Evolutionary conservation across 2,888 invertebrate genomes (phyloP), one percentile per base, ranked within the genome.

Genomic region (Fragum whitleyi): DNA sequence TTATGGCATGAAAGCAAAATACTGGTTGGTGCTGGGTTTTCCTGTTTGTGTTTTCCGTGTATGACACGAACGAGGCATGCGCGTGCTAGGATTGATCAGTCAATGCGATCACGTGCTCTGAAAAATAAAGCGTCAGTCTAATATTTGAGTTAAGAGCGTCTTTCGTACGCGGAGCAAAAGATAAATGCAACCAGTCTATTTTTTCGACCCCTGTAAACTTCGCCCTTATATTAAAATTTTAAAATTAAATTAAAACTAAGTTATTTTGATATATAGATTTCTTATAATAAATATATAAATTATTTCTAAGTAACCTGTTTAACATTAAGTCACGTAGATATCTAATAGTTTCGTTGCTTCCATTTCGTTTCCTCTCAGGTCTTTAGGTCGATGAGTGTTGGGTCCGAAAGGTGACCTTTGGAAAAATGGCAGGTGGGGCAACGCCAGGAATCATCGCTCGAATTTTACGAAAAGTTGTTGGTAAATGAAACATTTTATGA

Each of bases 401-500:
- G 2, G 57, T 7, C 23, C 57, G 57, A 3, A 3, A 23, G 57
- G 23, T 57, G 57, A 57, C 57, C 57, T 57, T 57, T n/a, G 21
- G 57, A n/a, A 57, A 57, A 57, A 57, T 57, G 57, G 57, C 57
- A 57, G 57, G 57, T 9, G 47, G 47, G 16, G 47, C 47, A 19
- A 47, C 47, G n/a, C 47, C 47, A n/a, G 47, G 47, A 57, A 26
- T 57, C 5, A 21, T 57, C 26, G 57, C 57, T 57, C 57, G 57
- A 21, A 26, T 57, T 26, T 7, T 57, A 2, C 6, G 57, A 23
- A 23, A 23, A 57, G 28, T 57, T 26, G 57, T 57, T 23, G 26
- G 57, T 57, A 57, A 53, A n/a, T 53, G n/a, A n/a, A n/a, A n/a
- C n/a, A n/a, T n/a, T n/a, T n/a, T n/a, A n/a, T n/a, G n/a, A n/a